Conservation (phyloP, 1,140 invertebrate genomes). For the Trichomalopsis sarcophagae region DNA sequence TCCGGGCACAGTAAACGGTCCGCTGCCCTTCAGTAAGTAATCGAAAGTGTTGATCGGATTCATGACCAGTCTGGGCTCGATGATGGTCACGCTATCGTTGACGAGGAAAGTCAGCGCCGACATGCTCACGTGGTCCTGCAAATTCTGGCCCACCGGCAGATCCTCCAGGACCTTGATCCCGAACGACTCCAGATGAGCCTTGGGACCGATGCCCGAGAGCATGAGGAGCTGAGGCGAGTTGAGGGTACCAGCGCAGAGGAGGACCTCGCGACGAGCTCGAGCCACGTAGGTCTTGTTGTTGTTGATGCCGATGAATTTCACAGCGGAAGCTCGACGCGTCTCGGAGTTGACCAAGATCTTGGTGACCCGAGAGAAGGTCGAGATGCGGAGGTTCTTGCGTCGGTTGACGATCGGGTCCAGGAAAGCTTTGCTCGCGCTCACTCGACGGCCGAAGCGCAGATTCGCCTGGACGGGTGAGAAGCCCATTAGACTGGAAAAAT, state of each 20-base stretch:
- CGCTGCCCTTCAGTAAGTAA: conserved; percentile 77
- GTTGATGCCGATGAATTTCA: conserved; percentile 78
- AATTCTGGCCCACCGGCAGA: conserved; percentile 86
- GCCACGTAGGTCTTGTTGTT: conserved; percentile 49
- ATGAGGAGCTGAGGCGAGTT: conserved; percentile 79
- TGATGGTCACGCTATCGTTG: conserved; percentile 78
- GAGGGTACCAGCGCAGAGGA: conserved; percentile 77
- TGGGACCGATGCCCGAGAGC: conserved; percentile 78
- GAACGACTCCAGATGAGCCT: conserved; percentile 71
- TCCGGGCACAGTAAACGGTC: conserved; percentile 83
- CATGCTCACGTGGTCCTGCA: conserved; percentile 86
- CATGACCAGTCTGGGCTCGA: conserved; percentile 72
- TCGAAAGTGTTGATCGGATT: conserved; percentile 76
- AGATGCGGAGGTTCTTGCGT: conserved; percentile 82
- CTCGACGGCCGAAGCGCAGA: conserved; percentile 80
- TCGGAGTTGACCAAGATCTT: conserved; percentile 81
- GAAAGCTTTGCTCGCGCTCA: conserved; percentile 83
- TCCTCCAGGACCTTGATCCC: conserved; percentile 78
- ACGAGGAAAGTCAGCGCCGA: conserved; percentile 82
- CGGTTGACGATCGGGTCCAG: conserved; percentile 78
- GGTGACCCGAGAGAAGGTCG: conserved; percentile 80
- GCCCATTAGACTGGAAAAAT: conserved; percentile 72
- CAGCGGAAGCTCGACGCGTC: conserved; percentile 79
- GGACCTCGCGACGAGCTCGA: conserved; percentile 76
- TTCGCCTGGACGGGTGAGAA: conserved; percentile 84